phyloP scores from a whole-genome alignment of 2,797 vertebrate genomes.

The Alauda arvensis region DNA sequence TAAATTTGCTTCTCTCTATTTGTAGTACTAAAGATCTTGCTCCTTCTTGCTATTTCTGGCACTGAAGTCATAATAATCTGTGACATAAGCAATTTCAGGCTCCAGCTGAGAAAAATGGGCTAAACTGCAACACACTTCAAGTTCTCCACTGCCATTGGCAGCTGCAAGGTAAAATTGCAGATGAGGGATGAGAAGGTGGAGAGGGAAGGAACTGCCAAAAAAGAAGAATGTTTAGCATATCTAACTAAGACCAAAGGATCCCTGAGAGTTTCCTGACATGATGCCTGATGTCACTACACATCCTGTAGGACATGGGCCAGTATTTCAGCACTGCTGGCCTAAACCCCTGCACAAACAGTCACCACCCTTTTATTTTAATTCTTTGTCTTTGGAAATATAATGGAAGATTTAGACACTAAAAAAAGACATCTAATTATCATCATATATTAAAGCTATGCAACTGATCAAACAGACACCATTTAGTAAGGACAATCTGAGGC shows the following conservation, averaged over 20 bases:
- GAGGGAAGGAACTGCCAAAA: neutral
- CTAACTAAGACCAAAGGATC: neutral
- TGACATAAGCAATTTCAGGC: constrained; percentile 37
- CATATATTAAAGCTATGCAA: neutral
- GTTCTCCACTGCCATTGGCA: constrained; percentile 22
- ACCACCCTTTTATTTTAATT: neutral
- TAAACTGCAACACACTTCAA: constrained; percentile 12
- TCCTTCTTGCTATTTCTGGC: constrained; percentile 43
- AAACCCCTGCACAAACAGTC: neutral
- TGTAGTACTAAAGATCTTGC: constrained; percentile 33
- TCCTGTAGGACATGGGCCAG: neutral
- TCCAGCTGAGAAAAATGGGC: constrained; percentile 39
- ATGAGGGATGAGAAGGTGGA: neutral
- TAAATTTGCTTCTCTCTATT: constrained; percentile 6
- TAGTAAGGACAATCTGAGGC: neutral
- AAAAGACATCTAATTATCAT: constrained; percentile 1
- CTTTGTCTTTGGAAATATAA: neutral
- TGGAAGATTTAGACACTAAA: neutral
- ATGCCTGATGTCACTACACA: neutral
- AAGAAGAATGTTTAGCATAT: neutral
- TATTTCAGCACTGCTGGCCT: neutral
- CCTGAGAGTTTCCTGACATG: neutral
- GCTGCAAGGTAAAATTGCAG: constrained; percentile 27
- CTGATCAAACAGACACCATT: constrained; percentile 4
- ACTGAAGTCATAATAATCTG: constrained; percentile 27